Percentiles rank a stretch among this genome's conserved stretches.
Evolutionary conservation across 2,113 vertebrate genomes (phyloP).

Genomic region (Chrysochloris asiatica): DNA sequence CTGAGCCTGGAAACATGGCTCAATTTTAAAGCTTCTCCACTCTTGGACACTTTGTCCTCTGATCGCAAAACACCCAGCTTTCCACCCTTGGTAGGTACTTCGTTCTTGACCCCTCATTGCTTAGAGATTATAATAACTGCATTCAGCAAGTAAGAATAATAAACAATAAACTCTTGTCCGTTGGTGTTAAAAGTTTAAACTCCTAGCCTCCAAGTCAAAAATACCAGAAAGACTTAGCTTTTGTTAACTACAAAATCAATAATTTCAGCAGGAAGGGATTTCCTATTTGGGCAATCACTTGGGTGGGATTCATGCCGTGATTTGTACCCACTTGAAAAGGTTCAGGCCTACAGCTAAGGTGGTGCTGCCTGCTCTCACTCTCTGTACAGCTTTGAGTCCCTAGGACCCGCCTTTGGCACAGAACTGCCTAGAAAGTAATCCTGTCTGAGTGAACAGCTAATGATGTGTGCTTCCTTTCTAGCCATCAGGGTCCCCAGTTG

Average conservation of each 20-base stretch:
- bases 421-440: constrained; percentile 32
- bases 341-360: neutral
- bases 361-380: neutral
- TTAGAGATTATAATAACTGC: constrained; percentile 38
- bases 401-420: constrained; percentile 55
- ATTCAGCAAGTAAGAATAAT: constrained; percentile 63
- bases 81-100: constrained; percentile 61
- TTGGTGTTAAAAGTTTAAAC: constrained; percentile 35
- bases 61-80: constrained; percentile 41
- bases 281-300: neutral
- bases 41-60: constrained; percentile 57
- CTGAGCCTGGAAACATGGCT: constrained; percentile 49
- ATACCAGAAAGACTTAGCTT: constrained; percentile 55
- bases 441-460: constrained; percentile 32
- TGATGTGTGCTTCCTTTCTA: constrained; percentile 63
- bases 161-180: constrained; percentile 57
- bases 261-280: constrained; percentile 51
- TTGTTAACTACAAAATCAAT: constrained; percentile 74
- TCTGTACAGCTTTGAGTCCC: neutral
- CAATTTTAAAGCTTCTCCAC: neutral
- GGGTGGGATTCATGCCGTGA: constrained; percentile 27
- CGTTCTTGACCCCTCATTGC: constrained; percentile 48
- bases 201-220: constrained; percentile 55
- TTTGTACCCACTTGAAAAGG: constrained; percentile 8
- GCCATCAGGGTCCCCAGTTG: neutral